Base-by-base conservation (phyloP, 2,888 invertebrate species). In the Ceramica pisi region DNA sequence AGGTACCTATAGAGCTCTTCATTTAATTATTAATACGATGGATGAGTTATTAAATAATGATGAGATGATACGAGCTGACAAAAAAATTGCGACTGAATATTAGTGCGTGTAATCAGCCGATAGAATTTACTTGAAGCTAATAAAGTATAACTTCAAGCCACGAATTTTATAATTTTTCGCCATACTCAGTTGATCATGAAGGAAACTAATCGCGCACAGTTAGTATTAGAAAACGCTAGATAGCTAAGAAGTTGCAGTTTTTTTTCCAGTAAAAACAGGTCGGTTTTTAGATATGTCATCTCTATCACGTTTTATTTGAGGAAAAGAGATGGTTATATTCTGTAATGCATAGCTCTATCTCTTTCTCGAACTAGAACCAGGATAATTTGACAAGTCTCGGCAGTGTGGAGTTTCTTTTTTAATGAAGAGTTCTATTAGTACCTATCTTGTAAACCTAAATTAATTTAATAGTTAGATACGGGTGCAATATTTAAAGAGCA, bases 401-500 rank as follows among this genome's bases (percentile, higher is more conserved):
- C 19, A n/a, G 31, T 23, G 38, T 51, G 41, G 57, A 26, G 44
- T 66, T 51, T 46, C 53, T 41, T 66, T 59, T 46, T 67, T 38
- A 21, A 14, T 73, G 67, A 64, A 53, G 61, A 65, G 51, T 57
- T 80, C 59, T 81, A 31, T 66, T 56, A 1, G n/a, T 53, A 53
- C 53, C 10, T 66, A 60, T 66, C 55, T 68, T 71, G 62, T 81
- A 44, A 74, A 57, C 61, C 23, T 71, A 63, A 71, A 71, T 78
- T 70, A 70, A 62, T 80, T 71, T 50, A 71, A 59, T 80, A 83
- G 53, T 21, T 83, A 83, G 81, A 66, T 84, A 86, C 69, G 82
- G 86, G 82, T 84, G 84, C 86, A 84, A 80, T 82, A 81, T 56
- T 56, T 64, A 46, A 82, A 73, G 82, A 82, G 85, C 82, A 84